These are phyloP conservation scores for Catocala sponsa DNA, from an alignment of 2,888 invertebrate genomes.

Conservation along the genomic window DNA sequence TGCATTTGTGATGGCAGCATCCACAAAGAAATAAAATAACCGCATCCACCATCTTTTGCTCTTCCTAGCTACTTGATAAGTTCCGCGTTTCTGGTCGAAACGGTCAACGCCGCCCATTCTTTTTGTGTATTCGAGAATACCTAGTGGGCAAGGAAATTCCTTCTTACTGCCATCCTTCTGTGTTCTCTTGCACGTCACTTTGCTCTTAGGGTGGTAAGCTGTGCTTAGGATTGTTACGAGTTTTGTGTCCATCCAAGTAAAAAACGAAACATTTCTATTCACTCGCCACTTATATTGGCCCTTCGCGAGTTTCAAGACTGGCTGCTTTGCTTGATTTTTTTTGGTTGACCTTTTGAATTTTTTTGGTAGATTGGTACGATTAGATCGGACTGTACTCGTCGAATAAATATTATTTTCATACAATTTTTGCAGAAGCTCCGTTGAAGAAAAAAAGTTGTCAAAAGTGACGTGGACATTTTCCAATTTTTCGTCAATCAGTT, in stretches of 20 bases:
- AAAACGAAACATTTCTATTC: conserved; percentile 43
- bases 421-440: conserved; percentile 6
- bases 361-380: conserved; percentile 38
- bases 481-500: conserved; percentile 6
- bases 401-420: conserved; percentile 15
- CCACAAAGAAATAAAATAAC: conserved; percentile 48
- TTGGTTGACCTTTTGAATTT: conserved; percentile 23
- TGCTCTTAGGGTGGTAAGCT: conserved; percentile 47
- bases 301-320: conserved; percentile 23
- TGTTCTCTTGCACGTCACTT: conserved; percentile 31
- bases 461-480: conserved; percentile 14
- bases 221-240: conserved; percentile 43
- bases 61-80: conserved; percentile 41
- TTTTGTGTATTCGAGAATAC: conserved; percentile 45
- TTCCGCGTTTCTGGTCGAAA: conserved; percentile 36
- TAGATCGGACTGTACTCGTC: conserved; percentile 10
- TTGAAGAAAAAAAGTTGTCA: conserved; percentile 18
- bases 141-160: conserved; percentile 21
- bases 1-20: conserved; percentile 42
- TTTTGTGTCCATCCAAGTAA: conserved; percentile 51
- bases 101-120: conserved; percentile 49
- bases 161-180: conserved; percentile 32
- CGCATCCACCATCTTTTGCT: conserved; percentile 45
- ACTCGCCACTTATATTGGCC: conserved; percentile 48
- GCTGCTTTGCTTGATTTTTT: not conserved